Conservation (phyloP, 92 coral and sea anemone genomes). For the Actinostola sp. region DNA sequence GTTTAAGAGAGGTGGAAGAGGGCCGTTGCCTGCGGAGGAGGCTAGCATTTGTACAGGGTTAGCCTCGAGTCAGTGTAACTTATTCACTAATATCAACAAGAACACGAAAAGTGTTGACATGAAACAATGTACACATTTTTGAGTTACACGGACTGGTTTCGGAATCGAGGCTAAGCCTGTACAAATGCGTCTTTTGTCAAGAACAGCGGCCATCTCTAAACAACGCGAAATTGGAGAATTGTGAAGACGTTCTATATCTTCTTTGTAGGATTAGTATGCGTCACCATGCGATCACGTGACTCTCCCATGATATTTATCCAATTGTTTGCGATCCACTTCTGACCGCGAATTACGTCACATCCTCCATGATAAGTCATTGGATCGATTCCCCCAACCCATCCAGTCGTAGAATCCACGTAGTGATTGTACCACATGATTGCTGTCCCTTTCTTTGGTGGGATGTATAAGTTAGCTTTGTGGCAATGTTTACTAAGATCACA, state of each 20-base stretch:
- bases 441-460: conserved; percentile 77
- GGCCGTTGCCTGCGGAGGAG: too few species aligned
- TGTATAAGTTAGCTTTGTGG: conserved; percentile 85
- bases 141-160: too few species aligned
- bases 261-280: conserved; percentile 59
- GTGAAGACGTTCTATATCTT: conserved; percentile 22
- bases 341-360: conserved; percentile 88
- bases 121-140: too few species aligned
- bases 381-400: conserved; percentile 88
- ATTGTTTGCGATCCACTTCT: conserved; percentile 97
- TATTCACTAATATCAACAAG: too few species aligned
- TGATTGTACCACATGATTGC: conserved; percentile 99
- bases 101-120: too few species aligned
- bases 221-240: too few species aligned
- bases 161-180: too few species aligned
- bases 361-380: conserved; percentile 91
- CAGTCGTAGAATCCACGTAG: conserved; percentile 67
- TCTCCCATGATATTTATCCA: conserved; percentile 89
- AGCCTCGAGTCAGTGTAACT: too few species aligned
- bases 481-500: conserved; percentile 93
- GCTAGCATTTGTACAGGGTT: too few species aligned
- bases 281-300: conserved; percentile 67
- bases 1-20: too few species aligned
- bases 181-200: too few species aligned
- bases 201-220: too few species aligned